Base-by-base conservation (phyloP, 2,888 invertebrate genomes). In the Zhengitettix transpicula region DNA sequence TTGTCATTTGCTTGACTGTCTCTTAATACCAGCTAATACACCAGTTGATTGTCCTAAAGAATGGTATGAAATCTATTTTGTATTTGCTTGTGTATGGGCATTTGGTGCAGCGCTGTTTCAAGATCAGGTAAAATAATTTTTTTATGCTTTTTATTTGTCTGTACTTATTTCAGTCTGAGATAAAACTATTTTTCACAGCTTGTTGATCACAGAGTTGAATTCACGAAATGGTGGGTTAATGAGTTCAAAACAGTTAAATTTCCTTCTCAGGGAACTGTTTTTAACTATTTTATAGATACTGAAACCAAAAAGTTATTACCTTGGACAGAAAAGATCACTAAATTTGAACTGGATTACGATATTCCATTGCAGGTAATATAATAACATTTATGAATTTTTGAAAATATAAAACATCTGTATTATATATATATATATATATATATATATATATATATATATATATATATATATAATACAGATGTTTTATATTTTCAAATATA, bases 61-160 rank as follows among this genome's bases (percentile, higher is more conserved):
- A 70, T 87, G 93, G 85, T 89, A 89, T 69, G 96, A 97, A 75
- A 82, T 86, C 10, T 96, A 95, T 73, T 97, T 96, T 74, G 92
- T 85, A 0, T 96, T 95, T 71, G 83, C 87, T 42, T 80, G 85
- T 59, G 81, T 95, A 40, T 96, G 96, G 95, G 91, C 94, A 0
- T 97, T 96, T 69, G 96, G 96, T 1, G 92, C 95, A 0, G 84
- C 87, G 0, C 79, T 90, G 61, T 94, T 90, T 73, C 92, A 92
- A 78, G 95, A 95, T 75, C 79, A 78, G 68, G 72, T 72, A 61
- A 62, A 15, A 57, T 14, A 11, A 12, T 14, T 47, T 47, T 12
- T 8, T 47, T 47, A 47, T 47, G 47, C 28, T 28, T 2, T 28
- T 28, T 28, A 28, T 28, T 28, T 28, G 3, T 28, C 28, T 28